Evolutionary conservation across 2,113 vertebrate species (phyloP).

Genomic region (Sturnus vulgaris): DNA sequence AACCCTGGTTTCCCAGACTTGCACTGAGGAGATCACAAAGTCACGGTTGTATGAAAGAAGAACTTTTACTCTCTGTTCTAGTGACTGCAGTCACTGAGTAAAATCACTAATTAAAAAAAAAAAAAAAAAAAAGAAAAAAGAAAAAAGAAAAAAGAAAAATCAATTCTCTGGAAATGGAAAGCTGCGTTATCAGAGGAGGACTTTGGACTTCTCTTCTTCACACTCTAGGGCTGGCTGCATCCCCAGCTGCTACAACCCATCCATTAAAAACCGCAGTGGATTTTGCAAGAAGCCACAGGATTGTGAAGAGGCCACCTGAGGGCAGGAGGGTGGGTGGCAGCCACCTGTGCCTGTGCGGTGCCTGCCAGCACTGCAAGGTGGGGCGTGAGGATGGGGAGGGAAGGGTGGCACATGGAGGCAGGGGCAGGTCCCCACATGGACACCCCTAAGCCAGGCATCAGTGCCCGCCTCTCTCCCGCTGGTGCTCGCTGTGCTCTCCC

Average conservation of each 20-base stretch:
- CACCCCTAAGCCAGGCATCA: neutral
- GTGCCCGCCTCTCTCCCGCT: fast-evolving
- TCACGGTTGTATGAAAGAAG: neutral
- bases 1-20: neutral
- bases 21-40: neutral
- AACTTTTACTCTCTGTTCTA: neutral
- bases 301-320: no score
- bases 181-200: neutral
- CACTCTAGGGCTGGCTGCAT: neutral
- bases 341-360: fast-evolving
- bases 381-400: neutral
- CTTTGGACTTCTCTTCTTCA: neutral
- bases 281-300: neutral
- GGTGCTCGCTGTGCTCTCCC: neutral
- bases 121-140: neutral
- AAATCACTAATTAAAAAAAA: neutral
- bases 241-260: neutral
- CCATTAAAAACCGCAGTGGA: neutral
- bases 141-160: no score
- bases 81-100: no score
- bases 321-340: no score
- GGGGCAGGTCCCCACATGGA: neutral
- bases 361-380: neutral
- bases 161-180: neutral
- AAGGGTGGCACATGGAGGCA: neutral